Base-by-base conservation (phyloP, 2,113 vertebrate genomes). In the Prionailurus viverrinus region DNA sequence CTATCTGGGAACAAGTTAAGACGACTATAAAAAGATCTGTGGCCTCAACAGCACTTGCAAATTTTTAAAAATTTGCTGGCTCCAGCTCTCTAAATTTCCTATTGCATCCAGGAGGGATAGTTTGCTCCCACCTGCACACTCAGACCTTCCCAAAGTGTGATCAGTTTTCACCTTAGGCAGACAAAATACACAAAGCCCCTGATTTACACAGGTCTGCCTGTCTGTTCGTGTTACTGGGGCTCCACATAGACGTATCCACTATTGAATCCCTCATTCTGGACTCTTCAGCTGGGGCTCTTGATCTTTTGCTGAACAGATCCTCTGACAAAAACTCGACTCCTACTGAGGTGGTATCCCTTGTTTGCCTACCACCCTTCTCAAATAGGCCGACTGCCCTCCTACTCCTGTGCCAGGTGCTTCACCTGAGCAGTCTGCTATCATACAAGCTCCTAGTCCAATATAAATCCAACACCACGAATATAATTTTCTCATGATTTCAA, bases 401-500 rank as follows among this genome's bases (percentile, higher is more conserved):
- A 15, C 5, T 68, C 29, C 58, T 91, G 39, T 69, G 18, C 63
- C 27, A 88, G 27, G 48, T 9, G 74, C 76, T 53, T 87, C 73
- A 92, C 21, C 21, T 33, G 29, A 86, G 55, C 61, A 85, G 14
- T 66, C 19, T 86, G 29, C 45, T 55, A 51, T 48, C 41, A 91
- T 7, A 51, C 31, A 90, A 89, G 27, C n/a, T 92, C n/a, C 68
- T 13, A 82, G 73, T 74, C 55, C 58, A 58, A 55, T 53, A 84
- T 0, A 96, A 27, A 25, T 41, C 63, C 79, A 90, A 93, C 25
- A 92, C 51, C 33, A 93, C n/a, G 27, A 96, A 36, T 80, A 61
- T 39, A 41, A 88, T 94, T 86, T 78, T 82, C 94, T 93, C 58
- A 76, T 41, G 16, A 74, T 71, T 79, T 97, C 51, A 81, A 79